These are phyloP conservation scores for Agelaius tricolor DNA, from an alignment of 2,113 vertebrate species.

Conservation along the genomic window DNA sequence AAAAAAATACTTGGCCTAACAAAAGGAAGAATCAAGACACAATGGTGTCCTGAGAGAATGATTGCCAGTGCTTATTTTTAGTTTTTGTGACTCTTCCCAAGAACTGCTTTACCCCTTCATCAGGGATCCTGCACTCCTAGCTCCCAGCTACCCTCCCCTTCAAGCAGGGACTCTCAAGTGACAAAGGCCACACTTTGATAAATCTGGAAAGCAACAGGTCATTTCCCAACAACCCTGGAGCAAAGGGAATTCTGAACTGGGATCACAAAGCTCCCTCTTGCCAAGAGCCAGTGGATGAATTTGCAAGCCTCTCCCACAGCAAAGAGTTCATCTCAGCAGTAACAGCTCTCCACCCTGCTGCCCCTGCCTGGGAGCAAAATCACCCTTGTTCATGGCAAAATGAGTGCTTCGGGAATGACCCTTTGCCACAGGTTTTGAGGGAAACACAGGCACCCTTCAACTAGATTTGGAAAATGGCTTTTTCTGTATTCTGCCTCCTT, in stretches of 20 bases:
- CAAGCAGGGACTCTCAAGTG: neutral
- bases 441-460: neutral
- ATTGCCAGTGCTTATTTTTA: neutral
- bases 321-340: neutral
- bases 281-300: neutral
- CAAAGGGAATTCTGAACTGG: neutral
- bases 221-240: neutral
- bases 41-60: neutral
- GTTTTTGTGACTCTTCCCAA: neutral
- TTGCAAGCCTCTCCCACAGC: neutral
- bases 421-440: neutral
- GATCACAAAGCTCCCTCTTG: neutral
- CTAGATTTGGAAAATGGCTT: neutral
- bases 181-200: neutral
- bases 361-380: neutral
- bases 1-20: neutral
- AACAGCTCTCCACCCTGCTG: neutral
- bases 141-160: neutral
- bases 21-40: neutral
- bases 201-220: neutral
- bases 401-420: neutral
- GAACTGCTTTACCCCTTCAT: neutral
- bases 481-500: neutral
- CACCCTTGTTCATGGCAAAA: neutral
- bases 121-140: neutral